Conservation (phyloP, 2,888 invertebrate genomes). For the Nymphalis polychloros region DNA sequence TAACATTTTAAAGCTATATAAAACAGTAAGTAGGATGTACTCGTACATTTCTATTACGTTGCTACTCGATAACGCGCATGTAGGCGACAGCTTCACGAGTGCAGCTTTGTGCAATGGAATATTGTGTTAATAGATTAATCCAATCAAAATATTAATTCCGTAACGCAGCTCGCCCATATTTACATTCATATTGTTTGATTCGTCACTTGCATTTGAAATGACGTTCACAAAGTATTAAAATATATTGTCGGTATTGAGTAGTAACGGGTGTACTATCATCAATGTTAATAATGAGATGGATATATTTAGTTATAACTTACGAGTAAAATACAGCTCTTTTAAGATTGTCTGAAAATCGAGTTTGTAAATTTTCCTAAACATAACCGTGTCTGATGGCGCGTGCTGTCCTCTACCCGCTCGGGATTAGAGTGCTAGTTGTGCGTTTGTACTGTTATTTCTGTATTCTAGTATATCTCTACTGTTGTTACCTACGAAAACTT, state of each 20-base stretch:
- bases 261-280: conserved; percentile 35
- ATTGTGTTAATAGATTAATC: conserved; percentile 79
- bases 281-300: conserved; percentile 27
- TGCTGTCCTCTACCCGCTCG: conserved; percentile 58
- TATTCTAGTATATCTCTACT: conserved; percentile 56
- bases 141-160: conserved; percentile 80
- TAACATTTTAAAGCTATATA: neutral
- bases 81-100: conserved; percentile 45
- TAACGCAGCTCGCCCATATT: conserved; percentile 66
- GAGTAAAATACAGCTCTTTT: conserved; percentile 2
- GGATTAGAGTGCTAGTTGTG: conserved; percentile 70
- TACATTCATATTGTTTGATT: conserved; percentile 72
- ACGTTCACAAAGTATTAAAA: conserved; percentile 45
- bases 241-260: neutral
- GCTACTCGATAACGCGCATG: conserved; percentile 33
- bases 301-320: neutral
- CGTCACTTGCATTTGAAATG: conserved; percentile 63
- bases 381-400: conserved; percentile 58
- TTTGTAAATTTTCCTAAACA: conserved; percentile 66
- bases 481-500: conserved; percentile 59
- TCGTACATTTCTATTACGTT: conserved; percentile 27
- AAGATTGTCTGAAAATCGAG: conserved; percentile 51
- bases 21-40: neutral
- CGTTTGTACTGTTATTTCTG: conserved; percentile 64
- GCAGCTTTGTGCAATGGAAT: conserved; percentile 62